Percentiles rank a stretch among this genome's conserved stretches.
Conservation (phyloP, 2,888 invertebrate genomes). For the Cordylochernes scorpioides region DNA sequence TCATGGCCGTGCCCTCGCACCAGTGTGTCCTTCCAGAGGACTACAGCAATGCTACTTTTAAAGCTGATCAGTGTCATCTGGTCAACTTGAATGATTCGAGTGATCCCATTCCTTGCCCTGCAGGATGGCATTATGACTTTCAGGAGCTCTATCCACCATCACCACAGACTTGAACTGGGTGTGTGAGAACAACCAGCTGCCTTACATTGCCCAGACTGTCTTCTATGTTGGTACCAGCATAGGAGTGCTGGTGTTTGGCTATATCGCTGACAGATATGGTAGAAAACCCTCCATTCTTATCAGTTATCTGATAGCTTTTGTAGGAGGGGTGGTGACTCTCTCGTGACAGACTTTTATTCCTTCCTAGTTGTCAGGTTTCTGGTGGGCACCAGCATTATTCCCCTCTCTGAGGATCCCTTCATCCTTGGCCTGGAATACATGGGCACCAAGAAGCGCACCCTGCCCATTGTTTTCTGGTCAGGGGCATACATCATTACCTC, state of each 20-base stretch:
- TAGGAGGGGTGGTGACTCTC: conserved; percentile 9
- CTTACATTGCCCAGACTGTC: conserved; percentile 11
- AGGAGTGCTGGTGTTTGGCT: conserved; percentile 12
- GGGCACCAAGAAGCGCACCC: conserved; percentile 12
- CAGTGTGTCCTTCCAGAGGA: conserved; percentile 40
- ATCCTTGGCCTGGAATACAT: conserved; percentile 29
- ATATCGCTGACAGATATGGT: conserved; percentile 12
- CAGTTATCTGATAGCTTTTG: conserved; percentile 10
- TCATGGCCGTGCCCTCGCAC: conserved; percentile 46
- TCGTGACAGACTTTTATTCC: conserved; percentile 20
- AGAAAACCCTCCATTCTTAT: conserved; percentile 11
- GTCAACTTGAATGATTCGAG: background rate
- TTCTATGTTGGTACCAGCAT: conserved; percentile 13
- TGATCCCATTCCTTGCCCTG: conserved; percentile 1
- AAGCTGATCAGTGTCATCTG: background rate
- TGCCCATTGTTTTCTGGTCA: conserved; percentile 12
- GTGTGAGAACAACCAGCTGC: conserved; percentile 10
- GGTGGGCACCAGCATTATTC: conserved; percentile 56
- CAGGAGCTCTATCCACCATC: conserved; percentile 11
- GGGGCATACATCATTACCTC: conserved; percentile 13
- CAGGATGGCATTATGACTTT: conserved; percentile 11
- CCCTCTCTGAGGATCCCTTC: conserved; percentile 78
- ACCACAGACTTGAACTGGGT: conserved; percentile 12
- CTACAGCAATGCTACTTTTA: background rate
- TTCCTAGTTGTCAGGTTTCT: conserved; percentile 55